Percentiles rank a stretch among this genome's conserved stretches.
phyloP scores from a whole-genome alignment of 2,797 vertebrate genomes.

The Amniataba percoides region DNA sequence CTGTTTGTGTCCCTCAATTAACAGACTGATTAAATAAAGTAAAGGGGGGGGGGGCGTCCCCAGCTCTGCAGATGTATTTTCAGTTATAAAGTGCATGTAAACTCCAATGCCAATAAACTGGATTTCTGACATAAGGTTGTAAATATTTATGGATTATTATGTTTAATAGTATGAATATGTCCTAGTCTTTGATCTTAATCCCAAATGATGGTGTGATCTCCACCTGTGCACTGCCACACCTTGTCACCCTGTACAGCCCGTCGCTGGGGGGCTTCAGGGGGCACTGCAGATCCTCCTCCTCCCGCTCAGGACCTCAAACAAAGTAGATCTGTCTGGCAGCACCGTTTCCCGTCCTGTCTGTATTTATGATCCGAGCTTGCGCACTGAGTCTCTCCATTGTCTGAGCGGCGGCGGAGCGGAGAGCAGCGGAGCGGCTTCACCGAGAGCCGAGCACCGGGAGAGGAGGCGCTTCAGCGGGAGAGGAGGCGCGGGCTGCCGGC shows the following conservation, averaged over 20 bases:
- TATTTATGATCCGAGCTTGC: constrained; percentile 81
- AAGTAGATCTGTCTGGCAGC: constrained; percentile 11
- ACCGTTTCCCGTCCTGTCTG: constrained; percentile 58
- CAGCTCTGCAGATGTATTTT: not conserved
- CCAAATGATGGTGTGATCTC: not conserved
- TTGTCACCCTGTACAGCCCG: not conserved
- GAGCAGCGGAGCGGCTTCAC: constrained; percentile 67
- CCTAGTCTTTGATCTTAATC: not conserved
- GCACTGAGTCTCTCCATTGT: constrained; percentile 85
- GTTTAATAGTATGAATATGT: not conserved
- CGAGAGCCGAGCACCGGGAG: constrained; percentile 76
- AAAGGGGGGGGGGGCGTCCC: no score
- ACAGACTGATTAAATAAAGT: not conserved
- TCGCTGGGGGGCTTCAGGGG: not conserved
- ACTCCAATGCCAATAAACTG: not conserved
- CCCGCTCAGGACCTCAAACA: constrained; percentile 4
- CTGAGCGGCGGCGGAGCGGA: constrained; percentile 65
- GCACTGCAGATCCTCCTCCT: not conserved
- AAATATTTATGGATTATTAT: not conserved
- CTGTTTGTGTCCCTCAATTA: not conserved
- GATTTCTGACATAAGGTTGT: not conserved
- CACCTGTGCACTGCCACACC: constrained; percentile 9
- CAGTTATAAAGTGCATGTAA: not conserved
- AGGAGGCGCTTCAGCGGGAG: constrained; percentile 39
- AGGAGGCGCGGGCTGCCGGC: constrained; percentile 33